Evolutionary conservation across 2,888 invertebrate species (phyloP), one percentile per base, ranked within the genome.

Genomic region (Ectemnius cavifrons): DNA sequence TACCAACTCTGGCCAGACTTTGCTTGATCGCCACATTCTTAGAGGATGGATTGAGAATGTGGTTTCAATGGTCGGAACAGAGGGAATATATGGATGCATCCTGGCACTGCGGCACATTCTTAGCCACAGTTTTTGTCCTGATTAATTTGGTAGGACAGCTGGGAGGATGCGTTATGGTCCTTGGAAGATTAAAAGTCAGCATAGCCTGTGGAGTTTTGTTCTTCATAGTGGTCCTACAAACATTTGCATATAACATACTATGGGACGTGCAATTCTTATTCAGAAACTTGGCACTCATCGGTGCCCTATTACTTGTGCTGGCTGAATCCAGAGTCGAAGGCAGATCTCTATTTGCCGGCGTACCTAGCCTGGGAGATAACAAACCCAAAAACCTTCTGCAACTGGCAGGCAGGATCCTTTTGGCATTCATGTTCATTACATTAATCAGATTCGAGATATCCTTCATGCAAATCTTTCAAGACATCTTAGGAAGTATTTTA

Each of bases 341-440:
- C 45, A 96, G 97, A 85, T 97, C 97, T 88, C 93, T 99, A 69
- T 99, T 99, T 92, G 99, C 99, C 61, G 99, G 99, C 23, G 97
- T 97, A 71, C 97, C 97, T 62, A 94, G 95, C 5, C 91, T 97
- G 66, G 97, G 97, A 77, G 99, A 99, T 86, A 99, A 98, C 92
- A 97, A 97, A 89, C 99, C 98, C 67, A 99, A 99, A 92, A 97
- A 97, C 85, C 97, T 98, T 91, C 93, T 99, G 90, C 98, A 99
- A 92, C 93, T 99, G 47, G 97, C 98, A 67, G 99, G 99, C 49
- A 94, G 99, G 84, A 94, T 99, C 81, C 93, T 99, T 67, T 93
- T 99, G 71, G 98, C 99, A 27, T 98, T 99, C 92, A 99, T 99
- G 99, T 99, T 99, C 91, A 94, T 99, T 88, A 99, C 99, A 11